Evolutionary conservation across 2,797 vertebrate genomes (phyloP).

Genomic region (Alectoris magna): DNA sequence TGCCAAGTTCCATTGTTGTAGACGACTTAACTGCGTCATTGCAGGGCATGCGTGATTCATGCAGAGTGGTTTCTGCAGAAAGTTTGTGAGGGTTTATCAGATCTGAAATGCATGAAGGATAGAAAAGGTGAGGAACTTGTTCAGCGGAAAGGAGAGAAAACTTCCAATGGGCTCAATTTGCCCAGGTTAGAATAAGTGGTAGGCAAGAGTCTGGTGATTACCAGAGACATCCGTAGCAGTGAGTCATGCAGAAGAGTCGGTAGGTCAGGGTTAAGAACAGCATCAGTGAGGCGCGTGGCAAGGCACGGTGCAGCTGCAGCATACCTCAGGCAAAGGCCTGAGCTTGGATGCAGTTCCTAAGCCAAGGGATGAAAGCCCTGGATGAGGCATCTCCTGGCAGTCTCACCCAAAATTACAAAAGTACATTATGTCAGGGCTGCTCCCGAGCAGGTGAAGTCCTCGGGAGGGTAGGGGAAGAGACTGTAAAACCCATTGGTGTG

Average conservation of each 20-base stretch:
- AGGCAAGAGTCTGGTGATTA: not conserved
- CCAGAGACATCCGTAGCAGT: not conserved
- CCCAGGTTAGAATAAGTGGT: not conserved
- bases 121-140: not conserved
- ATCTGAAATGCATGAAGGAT: not conserved
- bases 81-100: not conserved
- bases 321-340: not conserved
- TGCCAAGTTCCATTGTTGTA: not conserved
- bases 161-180: not conserved
- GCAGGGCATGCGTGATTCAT: not conserved
- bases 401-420: not conserved
- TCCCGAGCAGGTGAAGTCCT: not conserved
- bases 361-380: not conserved
- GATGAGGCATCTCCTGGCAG: not conserved
- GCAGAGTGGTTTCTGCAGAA: no score
- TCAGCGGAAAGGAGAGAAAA: not conserved
- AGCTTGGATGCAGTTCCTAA: not conserved
- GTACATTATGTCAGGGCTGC: not conserved
- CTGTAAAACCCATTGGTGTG: not conserved
- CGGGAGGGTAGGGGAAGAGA: not conserved
- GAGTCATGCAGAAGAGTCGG: not conserved
- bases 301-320: not conserved
- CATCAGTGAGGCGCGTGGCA: not conserved
- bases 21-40: not conserved
- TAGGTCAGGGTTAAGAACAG: not conserved